Base-by-base conservation (phyloP, 1,140 invertebrate genomes). In the Colletes gigas region DNA sequence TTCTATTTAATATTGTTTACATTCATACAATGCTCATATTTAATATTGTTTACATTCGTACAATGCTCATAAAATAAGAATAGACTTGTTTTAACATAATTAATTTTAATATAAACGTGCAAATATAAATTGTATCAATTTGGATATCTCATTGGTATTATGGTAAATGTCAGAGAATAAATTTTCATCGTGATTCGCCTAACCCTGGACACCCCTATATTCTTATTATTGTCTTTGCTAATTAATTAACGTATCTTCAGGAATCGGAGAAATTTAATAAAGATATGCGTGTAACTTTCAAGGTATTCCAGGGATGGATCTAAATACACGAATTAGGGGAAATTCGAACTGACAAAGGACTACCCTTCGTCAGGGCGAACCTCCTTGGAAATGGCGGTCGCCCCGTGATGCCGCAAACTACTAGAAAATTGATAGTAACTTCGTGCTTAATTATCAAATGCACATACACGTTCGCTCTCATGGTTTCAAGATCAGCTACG, bases 361-460 rank as follows among this genome's bases (percentile, higher is more conserved):
- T 77, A 77, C 81, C 83, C 84, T 77, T 21, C 72, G 68, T 79
- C 66, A 82, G 54, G 72, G 81, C 67, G 72, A 85, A 84, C 83
- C 84, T 85, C 78, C 47, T 71, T 63, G 63, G 81, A 81, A 88
- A 88, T 88, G 88, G 88, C 78, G 88, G 88, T 88, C 84, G 81
- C 75, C 62, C 79, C 76, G 66, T 67, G 67, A 66, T 67, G 83
- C 89, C 89, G 82, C 89, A 89, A 89, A 76, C 85, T 84, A 81
- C 82, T 90, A 70, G 83, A 88, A 88, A 89, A 90, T 90, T 90
- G 84, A 90, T 89, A 83, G 82, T 75, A 73, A 73, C 78, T 65
- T 83, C 81, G 30, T 47, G 71, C 54, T 86, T 88, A 82, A 90
- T 90, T 88, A 90, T 83, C 68, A 72, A 73, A 76, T 19, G 66